Conservation (phyloP, 2,113 vertebrate species). For the Atractosteus spatula region DNA sequence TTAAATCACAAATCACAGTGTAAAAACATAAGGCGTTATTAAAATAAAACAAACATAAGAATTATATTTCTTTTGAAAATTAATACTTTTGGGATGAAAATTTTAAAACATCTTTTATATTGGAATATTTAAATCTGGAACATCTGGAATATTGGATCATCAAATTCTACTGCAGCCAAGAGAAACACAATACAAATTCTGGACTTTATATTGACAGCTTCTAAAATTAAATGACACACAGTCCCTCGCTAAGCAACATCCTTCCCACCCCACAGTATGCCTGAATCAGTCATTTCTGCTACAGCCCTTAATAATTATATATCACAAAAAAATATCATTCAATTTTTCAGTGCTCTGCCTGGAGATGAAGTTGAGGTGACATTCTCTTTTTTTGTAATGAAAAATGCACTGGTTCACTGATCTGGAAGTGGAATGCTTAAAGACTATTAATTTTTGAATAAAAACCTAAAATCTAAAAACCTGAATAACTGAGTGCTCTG, state of each 20-base stretch:
- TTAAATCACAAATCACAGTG: too few species aligned
- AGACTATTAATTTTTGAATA: constrained; percentile 9
- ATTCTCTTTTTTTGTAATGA: constrained; percentile 9
- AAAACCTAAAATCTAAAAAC: constrained; percentile 7
- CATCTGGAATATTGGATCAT: too few species aligned
- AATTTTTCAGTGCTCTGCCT: constrained; percentile 3
- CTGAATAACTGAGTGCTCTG: neutral
- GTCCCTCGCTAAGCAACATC: neutral
- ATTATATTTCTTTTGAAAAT: too few species aligned
- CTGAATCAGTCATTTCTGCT: constrained; percentile 1
- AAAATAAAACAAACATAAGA: too few species aligned
- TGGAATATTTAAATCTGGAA: too few species aligned
- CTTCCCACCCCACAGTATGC: neutral
- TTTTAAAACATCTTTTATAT: too few species aligned
- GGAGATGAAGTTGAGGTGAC: constrained; percentile 6
- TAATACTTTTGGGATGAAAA: too few species aligned
- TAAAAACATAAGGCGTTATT: too few species aligned
- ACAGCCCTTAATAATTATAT: neutral
- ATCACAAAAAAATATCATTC: neutral
- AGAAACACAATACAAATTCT: too few species aligned
- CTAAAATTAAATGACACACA: neutral
- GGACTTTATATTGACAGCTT: too few species aligned
- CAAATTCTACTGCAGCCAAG: too few species aligned
- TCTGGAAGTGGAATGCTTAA: constrained; percentile 10
- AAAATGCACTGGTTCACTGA: constrained; percentile 21